Evolutionary conservation across 2,113 vertebrate genomes (phyloP), one percentile per base, ranked within the genome.

Genomic region (Brienomyrus longianalis): DNA sequence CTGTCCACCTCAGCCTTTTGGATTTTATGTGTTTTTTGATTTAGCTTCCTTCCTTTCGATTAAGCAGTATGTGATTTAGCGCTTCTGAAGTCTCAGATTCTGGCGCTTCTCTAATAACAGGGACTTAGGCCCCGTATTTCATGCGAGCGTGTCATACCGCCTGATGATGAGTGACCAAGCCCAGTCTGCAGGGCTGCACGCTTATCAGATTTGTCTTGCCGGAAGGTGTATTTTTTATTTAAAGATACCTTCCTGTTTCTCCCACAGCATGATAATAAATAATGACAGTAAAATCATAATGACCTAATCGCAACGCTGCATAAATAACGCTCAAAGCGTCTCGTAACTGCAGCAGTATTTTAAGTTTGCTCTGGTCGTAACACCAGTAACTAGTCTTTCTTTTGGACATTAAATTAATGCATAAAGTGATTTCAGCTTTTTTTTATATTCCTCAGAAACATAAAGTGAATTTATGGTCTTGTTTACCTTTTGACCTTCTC

Each of bases 201-300:
- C 87, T 90, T 88, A 92, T 93, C 90, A 91, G 51, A 88, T 91
- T 17, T 89, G 87, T 85, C 83, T 89, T 92, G 74, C 43, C 48
- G 35, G 51, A 56, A 31, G 17, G 90, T 83, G 74, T 84, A 90
- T 89, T 54, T 90, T 93, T 88, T 89, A 89, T 35, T 83, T 87
- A 48, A 43, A 54, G 50, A 54, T 43, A 9, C 35, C 56, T 91
- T 48, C 86, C 91, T 89, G 89, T 92, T 91, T 88, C 91, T 91
- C 90, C 90, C 74, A 92, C 91, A 91, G 66, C 90, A 59, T 89
- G 91, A 74, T 13, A 89, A 89, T 94, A 93, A 95, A 94, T 94
- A 93, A 91, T 91, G 89, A 47, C n/a, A 47, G 11, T 85, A 47
- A 66, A 90, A 91, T 92, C 90, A 93, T 93, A 91, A 47, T 23